phyloP scores from a whole-genome alignment of 1,140 invertebrate species.

The Bombus pyrosoma region DNA sequence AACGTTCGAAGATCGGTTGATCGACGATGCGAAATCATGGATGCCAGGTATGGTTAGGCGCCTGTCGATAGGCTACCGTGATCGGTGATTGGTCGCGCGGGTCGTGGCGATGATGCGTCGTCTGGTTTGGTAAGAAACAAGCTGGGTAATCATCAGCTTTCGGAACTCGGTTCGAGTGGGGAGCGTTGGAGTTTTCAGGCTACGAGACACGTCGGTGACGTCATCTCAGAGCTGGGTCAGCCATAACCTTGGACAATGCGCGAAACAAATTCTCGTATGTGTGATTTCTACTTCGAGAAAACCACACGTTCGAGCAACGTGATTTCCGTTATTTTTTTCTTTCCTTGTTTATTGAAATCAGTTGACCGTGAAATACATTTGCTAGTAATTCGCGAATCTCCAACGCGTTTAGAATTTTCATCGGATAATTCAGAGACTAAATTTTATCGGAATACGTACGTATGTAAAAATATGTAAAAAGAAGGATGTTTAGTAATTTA shows the following conservation, averaged over 20 bases:
- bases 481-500: neutral
- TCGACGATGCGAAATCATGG: neutral
- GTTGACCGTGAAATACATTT: no score
- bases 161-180: constrained; percentile 28
- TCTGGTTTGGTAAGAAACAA: constrained; percentile 9
- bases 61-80: neutral
- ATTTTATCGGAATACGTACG: neutral
- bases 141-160: constrained; percentile 16
- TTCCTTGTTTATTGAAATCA: no score
- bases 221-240: constrained; percentile 67
- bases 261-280: constrained; percentile 50
- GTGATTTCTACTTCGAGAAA: neutral
- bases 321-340: neutral
- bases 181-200: constrained; percentile 76
- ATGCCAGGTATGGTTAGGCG: neutral
- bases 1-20: neutral
- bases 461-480: neutral
- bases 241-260: constrained; percentile 78
- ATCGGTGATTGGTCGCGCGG: neutral
- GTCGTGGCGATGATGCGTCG: neutral
- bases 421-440: neutral
- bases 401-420: neutral
- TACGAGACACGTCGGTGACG: constrained; percentile 77
- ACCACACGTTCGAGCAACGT: neutral
- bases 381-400: no score